Base-by-base conservation (phyloP, 2,797 vertebrate species). In the Scleropages formosus region DNA sequence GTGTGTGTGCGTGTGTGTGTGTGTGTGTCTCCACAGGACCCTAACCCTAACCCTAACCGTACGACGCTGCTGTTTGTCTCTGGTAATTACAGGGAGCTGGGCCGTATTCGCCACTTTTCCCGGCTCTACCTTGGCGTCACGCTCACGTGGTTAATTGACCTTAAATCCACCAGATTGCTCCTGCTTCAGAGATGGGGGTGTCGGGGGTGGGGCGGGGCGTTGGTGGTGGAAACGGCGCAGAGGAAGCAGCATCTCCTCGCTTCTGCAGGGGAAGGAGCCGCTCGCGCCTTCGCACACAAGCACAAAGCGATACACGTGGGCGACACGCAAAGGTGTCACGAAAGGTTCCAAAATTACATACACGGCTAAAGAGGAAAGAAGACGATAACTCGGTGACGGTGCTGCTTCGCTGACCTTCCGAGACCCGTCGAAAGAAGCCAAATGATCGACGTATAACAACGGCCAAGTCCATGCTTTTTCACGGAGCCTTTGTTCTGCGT, bases 61-160 rank as follows among this genome's bases (percentile, higher is more conserved):
- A 26, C 20, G 8, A 6, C n/a, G 1, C 8, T 10, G 44, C 27
- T 16, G 16, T 7, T 22, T 62, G 49, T 20, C 44, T 24, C 46
- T 49, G 11, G 22, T 46, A 64, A 26, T 58, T 22, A 51, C 59
- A 70, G 59, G 68, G 56, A 77, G 60, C 9, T 11, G 20, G 56
- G 16, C 56, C 18, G 16, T 62, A 20, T 61, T 53, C 58, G 68
- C 18, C 47, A 16, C 8, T 62, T 11, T 60, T 51, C 60, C 60
- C 44, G 26, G 58, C 10, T 13, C 60, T 39, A 26, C 20, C 27
- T 66, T 59, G 63, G 15, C 46, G 51, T 64, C 24, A 65, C 4
- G 22, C 56, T 66, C 59, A 39, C 47, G 51, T 59, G 49, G 8
- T 51, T 62, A 63, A 49, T 64, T 56, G 60, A 68, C 18, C 24